Evolutionary conservation across 2,888 invertebrate species (phyloP).

Genomic region (Trissoscelio sp.): DNA sequence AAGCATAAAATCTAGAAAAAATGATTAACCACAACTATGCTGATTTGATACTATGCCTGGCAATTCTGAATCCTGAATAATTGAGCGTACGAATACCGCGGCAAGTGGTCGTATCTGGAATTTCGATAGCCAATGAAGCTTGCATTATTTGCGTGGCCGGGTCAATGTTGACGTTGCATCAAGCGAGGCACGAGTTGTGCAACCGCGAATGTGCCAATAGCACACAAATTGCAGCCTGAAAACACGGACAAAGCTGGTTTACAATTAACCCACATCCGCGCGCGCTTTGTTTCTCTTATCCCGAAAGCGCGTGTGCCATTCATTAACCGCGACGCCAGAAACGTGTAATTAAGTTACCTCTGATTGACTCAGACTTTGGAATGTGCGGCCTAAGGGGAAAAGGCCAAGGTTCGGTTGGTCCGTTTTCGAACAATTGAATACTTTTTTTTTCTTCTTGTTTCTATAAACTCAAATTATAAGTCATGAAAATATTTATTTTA

Average conservation of each 20-base stretch:
- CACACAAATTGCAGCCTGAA: constrained; percentile 33
- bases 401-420: constrained; percentile 19
- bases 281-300: constrained; percentile 44
- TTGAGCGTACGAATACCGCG: constrained; percentile 11
- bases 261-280: constrained; percentile 47
- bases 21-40: too few relatives aligned
- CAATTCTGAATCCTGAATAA: not conserved
- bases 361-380: constrained; percentile 8
- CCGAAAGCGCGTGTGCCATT: constrained; percentile 21
- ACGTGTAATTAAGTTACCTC: constrained; percentile 29
- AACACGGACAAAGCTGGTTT: constrained; percentile 28
- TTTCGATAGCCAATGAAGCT: constrained; percentile 45
- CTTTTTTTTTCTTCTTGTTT: too few relatives aligned
- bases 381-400: constrained; percentile 7
- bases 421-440: too few relatives aligned
- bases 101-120: constrained; percentile 23
- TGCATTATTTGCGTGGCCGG: constrained; percentile 41
- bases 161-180: constrained; percentile 54
- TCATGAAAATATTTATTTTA: too few relatives aligned
- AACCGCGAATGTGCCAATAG: constrained; percentile 47
- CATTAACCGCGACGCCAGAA: constrained; percentile 31
- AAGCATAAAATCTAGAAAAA: too few relatives aligned
- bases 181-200: constrained; percentile 1
- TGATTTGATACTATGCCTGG: too few relatives aligned
- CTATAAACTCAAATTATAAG: too few relatives aligned